These are phyloP conservation scores for Sphenopsis melanotis DNA, from an alignment of 2,797 vertebrate genomes.

Conservation along the genomic window DNA sequence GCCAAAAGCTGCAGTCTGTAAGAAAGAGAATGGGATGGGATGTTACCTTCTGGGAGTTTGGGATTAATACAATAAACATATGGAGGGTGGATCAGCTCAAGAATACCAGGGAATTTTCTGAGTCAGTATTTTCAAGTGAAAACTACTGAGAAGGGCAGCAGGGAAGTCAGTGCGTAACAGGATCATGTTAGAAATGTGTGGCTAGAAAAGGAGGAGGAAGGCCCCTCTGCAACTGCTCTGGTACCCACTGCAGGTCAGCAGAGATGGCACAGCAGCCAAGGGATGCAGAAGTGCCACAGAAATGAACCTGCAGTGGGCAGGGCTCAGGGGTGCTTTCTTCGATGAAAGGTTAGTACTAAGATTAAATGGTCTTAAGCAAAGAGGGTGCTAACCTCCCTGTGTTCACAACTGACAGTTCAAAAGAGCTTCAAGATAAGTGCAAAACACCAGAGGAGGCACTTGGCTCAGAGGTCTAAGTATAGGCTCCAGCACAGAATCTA, in stretches of 20 bases:
- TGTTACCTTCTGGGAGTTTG: not conserved
- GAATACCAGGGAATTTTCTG: not conserved
- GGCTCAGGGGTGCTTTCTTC: not conserved
- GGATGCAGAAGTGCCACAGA: not conserved
- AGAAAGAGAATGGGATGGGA: not conserved
- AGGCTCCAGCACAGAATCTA: not conserved
- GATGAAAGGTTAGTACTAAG: constrained; percentile 8
- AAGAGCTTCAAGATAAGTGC: constrained; percentile 48
- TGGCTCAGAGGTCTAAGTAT: not conserved
- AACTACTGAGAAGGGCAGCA: not conserved
- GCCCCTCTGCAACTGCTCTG: not conserved
- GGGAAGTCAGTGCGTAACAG: not conserved
- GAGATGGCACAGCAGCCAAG: not conserved
- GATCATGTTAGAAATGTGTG: not conserved
- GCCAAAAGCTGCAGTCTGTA: not conserved
- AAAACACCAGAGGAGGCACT: not conserved
- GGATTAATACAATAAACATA: not conserved
- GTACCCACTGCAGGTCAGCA: not conserved
- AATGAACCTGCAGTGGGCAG: not conserved
- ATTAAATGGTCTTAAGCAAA: constrained; percentile 57
- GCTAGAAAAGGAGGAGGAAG: not conserved
- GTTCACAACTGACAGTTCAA: constrained; percentile 38
- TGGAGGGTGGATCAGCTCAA: not conserved
- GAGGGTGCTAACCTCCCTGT: constrained; percentile 47
- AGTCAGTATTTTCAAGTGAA: constrained; percentile 22